Evolutionary conservation across 2,797 vertebrate genomes (phyloP), one percentile per base, ranked within the genome.

Genomic region (Lateolabrax maculatus): DNA sequence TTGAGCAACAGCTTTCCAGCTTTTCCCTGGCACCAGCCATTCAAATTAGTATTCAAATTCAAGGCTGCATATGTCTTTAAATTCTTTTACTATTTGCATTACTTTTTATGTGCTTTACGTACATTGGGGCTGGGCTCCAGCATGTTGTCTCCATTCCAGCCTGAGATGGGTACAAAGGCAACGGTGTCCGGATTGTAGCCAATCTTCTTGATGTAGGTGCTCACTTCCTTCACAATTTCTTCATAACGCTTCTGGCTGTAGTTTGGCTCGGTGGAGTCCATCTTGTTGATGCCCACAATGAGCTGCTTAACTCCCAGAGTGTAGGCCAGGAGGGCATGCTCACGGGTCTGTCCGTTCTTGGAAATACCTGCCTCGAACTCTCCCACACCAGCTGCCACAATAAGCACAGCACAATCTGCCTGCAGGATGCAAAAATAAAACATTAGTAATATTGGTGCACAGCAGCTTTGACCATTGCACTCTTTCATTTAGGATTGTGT

Each of bases 141-240:
- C 97, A 99, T 99, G 93, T 99, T 99, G 94, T 99, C 98, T 69
- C 98, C 97, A 0, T 99, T 98, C 98, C 98, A 99, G 84, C 98
- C 98, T 48, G 97, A 97, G 90, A 98, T 97, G 84, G 97, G 97
- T 53, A 98, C 97, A 25, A 98, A 98, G 77, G 97, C 97, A 52
- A 99, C 97, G 0, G 96, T 98, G 85, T 98, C 97, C 0, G 97
- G 98, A 79, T 98, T 99, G 95, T 99, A 99, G 86, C 98, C 98
- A 43, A 99, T 99, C 92, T 99, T 99, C 95, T 99, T 99, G 91
- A 99, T 99, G 81, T 99, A 99, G 84, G 97, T 97, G 95, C 97
- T 97, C 92, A 99, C 98, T 97, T 99, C 98, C 90, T 99, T 99
- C 66, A 98, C 97, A 0, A 99, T 99, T 90, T 99, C 98, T 79